phyloP scores from a whole-genome alignment of 2,888 invertebrate genomes.

The Agrotis segetum region DNA sequence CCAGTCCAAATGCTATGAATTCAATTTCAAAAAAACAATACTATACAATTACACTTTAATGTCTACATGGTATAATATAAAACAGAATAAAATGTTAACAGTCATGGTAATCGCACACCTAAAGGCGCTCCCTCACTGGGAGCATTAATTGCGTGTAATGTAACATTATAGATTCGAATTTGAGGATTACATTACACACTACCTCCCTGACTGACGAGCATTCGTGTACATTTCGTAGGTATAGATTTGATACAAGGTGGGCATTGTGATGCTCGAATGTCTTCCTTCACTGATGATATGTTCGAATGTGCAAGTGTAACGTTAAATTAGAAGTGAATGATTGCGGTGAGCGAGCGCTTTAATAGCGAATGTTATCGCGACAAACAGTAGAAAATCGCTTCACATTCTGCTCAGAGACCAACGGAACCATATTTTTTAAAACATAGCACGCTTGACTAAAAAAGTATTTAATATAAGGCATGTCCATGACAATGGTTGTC shows the following conservation, averaged over 20 bases:
- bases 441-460: conserved; percentile 28
- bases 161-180: too few relatives aligned
- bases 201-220: too few relatives aligned
- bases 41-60: conserved; percentile 21
- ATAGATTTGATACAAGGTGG: too few relatives aligned
- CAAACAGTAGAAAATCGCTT: not conserved
- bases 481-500: conserved; percentile 16
- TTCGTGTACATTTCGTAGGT: too few relatives aligned
- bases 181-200: too few relatives aligned
- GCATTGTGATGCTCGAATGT: too few relatives aligned
- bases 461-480: conserved; percentile 37
- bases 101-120: not conserved
- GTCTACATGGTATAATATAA: conserved; percentile 8
- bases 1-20: not conserved
- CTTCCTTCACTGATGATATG: too few relatives aligned
- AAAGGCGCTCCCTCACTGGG: too few relatives aligned
- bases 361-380: conserved; percentile 12
- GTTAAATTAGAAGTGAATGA: too few relatives aligned
- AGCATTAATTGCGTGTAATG: too few relatives aligned
- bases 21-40: conserved; percentile 31
- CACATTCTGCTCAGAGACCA: not conserved
- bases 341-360: too few relatives aligned
- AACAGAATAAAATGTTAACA: not conserved
- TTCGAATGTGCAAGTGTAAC: too few relatives aligned
- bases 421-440: conserved; percentile 29